Base-by-base conservation (phyloP, 2,113 vertebrate genomes). In the Calidris pygmaea region DNA sequence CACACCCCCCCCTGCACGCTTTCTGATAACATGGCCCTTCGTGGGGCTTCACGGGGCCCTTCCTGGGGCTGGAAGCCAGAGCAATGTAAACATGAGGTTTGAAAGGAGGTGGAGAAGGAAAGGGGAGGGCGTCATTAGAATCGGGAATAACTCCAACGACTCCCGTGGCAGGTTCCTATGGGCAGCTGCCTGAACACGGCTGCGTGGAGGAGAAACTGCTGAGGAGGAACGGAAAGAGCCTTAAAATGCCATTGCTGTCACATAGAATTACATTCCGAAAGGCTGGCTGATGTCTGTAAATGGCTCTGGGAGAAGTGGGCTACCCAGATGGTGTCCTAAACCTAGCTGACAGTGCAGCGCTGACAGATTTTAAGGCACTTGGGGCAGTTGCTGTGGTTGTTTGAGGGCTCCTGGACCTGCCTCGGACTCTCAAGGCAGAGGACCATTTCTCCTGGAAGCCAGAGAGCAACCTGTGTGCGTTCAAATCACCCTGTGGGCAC, bases 1-100 rank as follows among this genome's bases (percentile, higher is more conserved):
- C 50, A 17, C 12, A 13, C n/a, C 7, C 14, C 6, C 6, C 9
- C n/a, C 0, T 3, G 10, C 35, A 32, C 18, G 17, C 1, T 53
- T 66, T 76, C 48, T 58, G 32, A 45, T 48, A 23, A 26, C 12
- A 9, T 13, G 23, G 24, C 30, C 30, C 41, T 70, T 74, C 37
- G 1, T 27, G 50, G 55, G 19, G 6, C 35, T 60, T 56, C 32
- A 37, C 7, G 9, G 10, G 27, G 22, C n/a, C 27, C 41, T 77
- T 77, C 41, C 3, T 32, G 60, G 52, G 21, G 6, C 37, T 62
- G 29, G 35, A 59, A 78, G 74, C 32, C n/a, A 84, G 37, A 52
- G 3, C 26, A 47, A 14, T 7, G 35, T 34, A 74, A 92, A 63
- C 47, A 30, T 29, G 29, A 41, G 15, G 47, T 71, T 84, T 81